Base-by-base conservation (phyloP, 2,113 vertebrate species). In the Nerophis lumbriciformis region DNA sequence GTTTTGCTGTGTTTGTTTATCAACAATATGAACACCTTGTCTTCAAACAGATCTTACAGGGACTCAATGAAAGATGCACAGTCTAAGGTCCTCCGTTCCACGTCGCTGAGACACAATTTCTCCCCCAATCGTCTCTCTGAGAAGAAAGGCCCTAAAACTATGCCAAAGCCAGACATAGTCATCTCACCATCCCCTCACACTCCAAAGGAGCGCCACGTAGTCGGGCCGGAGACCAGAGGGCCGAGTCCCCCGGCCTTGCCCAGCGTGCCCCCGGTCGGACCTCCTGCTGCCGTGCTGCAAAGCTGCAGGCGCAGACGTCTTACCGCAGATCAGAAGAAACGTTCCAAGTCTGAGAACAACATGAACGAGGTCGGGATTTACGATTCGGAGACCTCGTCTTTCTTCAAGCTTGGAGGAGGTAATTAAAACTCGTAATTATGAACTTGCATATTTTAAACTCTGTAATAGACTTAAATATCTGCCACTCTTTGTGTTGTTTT, bases 281-380 rank as follows among this genome's bases (percentile, higher is more conserved):
- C 85, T 44, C 81, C 89, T 0, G 87, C 85, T 58, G 28, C 28
- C 28, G 1, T 71, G 0, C 0, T 84, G 0, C 90, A 95, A 2
- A 90, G 96, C 11, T 91, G 95, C 0, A 92, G 93, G 3, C 92
- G 96, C 21, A 92, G 88, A 65, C 93, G 95, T 39, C 83, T 98
- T 72, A 92, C 91, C 0, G 72, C 83, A 0, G 94, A 95, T 79
- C 95, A 98, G 87, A 99, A 96, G 86, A 97, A 97, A 66, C 85
- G 91, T 1, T 99, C 94, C 0, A 98, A 94, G 82, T 99, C 97
- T 0, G 97, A 98, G 0, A 95, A 96, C 77, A 97, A 93, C 75
- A 92, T 99, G 87, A 93, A 99, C 0, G 92, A 98, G 76, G 90
- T 98, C 7, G 96, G 97, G 3, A 57, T 96, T 47, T 91, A 81